Conservation (phyloP, 1,140 invertebrate species). For the Drosophila watanabei region DNA sequence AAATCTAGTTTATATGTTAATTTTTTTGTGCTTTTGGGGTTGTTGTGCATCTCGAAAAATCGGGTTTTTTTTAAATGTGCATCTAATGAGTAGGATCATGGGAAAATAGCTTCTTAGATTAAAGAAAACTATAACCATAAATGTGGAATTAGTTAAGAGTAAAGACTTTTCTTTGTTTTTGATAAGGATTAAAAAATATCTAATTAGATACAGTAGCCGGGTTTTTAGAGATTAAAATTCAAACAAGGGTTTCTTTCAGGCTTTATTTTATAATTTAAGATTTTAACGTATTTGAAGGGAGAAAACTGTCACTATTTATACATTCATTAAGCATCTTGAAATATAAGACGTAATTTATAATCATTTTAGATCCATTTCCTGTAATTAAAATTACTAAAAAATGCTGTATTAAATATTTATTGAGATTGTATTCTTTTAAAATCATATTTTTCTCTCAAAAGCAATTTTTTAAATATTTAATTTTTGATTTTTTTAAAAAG, state of each 20-base stretch:
- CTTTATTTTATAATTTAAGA: not conserved
- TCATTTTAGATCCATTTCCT: no score
- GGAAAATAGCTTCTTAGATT: not conserved
- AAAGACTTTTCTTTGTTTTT: not conserved
- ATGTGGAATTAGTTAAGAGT: not conserved
- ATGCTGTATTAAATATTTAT: no score
- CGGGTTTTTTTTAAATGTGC: not conserved
- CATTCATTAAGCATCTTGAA: no score
- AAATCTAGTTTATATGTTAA: slow-evolving; percentile 8
- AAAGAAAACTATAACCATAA: not conserved
- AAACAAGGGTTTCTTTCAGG: not conserved
- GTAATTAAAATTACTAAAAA: no score
- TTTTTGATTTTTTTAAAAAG: no score
- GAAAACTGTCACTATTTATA: no score
- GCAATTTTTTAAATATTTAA: no score
- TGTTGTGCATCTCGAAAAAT: slow-evolving; percentile 4
- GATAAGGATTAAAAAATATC: not conserved
- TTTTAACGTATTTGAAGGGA: no score
- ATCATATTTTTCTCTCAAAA: no score
- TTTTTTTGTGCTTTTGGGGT: not conserved
- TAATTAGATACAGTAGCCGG: no score
- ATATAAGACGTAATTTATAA: no score
- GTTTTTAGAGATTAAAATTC: not conserved
- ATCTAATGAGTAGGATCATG: not conserved
- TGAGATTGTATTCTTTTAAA: no score